phyloP scores from a whole-genome alignment of 2,888 invertebrate genomes.

The Chironomus tentans region DNA sequence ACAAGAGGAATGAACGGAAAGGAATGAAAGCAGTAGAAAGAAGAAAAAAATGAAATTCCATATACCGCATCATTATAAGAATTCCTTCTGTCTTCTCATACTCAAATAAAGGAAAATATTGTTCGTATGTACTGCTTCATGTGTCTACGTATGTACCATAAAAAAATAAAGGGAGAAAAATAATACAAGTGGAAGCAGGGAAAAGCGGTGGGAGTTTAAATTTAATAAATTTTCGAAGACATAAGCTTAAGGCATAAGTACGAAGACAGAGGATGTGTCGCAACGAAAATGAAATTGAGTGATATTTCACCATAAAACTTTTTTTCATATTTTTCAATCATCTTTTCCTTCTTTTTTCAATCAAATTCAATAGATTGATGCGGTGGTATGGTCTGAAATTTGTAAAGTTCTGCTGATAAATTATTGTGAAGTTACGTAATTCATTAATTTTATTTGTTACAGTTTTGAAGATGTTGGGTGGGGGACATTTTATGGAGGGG shows the following conservation, averaged over 20 bases:
- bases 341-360: background rate
- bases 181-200: background rate
- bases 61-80: background rate
- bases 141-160: too few species aligned
- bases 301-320: constrained; percentile 19
- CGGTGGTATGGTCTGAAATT: background rate
- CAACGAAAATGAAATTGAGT: background rate
- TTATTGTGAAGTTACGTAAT: background rate
- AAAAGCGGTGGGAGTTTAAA: background rate
- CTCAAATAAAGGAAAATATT: too few species aligned
- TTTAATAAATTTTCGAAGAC: constrained; percentile 6
- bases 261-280: background rate
- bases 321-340: constrained; percentile 22
- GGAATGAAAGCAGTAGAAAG: background rate
- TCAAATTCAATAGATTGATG: background rate
- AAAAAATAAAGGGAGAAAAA: background rate
- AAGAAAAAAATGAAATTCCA: background rate
- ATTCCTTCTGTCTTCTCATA: too few species aligned
- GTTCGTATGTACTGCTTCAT: too few species aligned
- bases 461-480: too few species aligned
- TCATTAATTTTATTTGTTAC: background rate
- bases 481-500: too few species aligned
- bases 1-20: background rate
- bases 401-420: background rate
- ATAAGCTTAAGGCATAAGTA: background rate